Base-by-base conservation (phyloP, 1,140 invertebrate species). In the Aphis gossypii region DNA sequence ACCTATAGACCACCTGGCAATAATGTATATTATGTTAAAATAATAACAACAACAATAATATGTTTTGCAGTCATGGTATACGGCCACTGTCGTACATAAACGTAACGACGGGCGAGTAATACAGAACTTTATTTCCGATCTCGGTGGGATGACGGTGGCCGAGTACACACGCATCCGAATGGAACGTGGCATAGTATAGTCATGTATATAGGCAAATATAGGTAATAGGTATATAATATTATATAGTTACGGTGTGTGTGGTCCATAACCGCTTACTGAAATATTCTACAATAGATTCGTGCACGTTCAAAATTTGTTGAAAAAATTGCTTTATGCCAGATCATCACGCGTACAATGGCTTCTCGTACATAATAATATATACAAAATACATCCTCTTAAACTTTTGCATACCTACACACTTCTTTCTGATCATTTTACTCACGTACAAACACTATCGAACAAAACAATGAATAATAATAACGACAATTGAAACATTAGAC, bases 1-100 rank as follows among this genome's bases (percentile, higher is more conserved):
- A 86, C 25, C 84, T 41, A 41, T 46, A 90, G 54, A 90, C 89
- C 56, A 90, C 89, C 89, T 89, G 88, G 88, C 88, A 89, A 89
- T 56, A 44, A 30, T 30, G 41, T 46, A 6, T 18, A 44, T 48
- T 41, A 23, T 76, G 60, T 76, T 76, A 76, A 76, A 76, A 76
- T 76, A 76, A 76, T 76, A 76, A 76, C 60, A 76, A 76, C 60
- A 35, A n/a, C 5, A 76, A 68, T n/a, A 76, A 35, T 76, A 76
- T n/a, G 30, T n/a, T 76, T n/a, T 76, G 60, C n/a, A 76, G 60
- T 76, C 60, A 76, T 76, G 60, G 60, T 76, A 76, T 76, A 35
- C 60, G 60, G 60, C n/a, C 60, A n/a, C n/a, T 35, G 60, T 76
- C 30, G 60, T 76, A 76, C 60, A 76, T 35, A 76, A 11, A 76